phyloP scores from a whole-genome alignment of 2,113 vertebrate genomes.

The Sterrhoptilus dennistouni region DNA sequence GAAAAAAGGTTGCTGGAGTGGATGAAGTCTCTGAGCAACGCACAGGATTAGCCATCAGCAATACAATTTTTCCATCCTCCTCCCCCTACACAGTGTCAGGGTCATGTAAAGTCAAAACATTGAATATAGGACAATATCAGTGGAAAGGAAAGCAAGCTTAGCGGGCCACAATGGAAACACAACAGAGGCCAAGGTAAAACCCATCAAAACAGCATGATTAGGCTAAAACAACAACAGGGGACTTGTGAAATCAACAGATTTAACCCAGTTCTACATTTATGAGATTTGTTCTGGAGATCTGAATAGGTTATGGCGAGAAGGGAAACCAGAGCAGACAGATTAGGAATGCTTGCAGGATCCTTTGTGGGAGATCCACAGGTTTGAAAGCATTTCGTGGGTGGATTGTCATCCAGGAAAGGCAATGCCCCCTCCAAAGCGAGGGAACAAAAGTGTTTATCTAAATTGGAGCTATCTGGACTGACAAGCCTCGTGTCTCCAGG shows the following conservation, averaged over 20 bases:
- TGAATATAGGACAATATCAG: constrained; percentile 39
- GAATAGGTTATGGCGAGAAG: neutral
- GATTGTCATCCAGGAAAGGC: neutral
- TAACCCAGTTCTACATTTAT: neutral
- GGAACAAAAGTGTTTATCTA: neutral
- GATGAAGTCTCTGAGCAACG: neutral
- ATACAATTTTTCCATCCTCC: constrained; percentile 20
- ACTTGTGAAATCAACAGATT: neutral
- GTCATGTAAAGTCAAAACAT: constrained; percentile 46
- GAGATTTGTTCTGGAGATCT: neutral
- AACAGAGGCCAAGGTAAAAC: constrained; percentile 11
- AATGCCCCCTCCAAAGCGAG: neutral
- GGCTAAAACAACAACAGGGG: neutral
- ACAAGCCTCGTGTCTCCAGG: neutral
- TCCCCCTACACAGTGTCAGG: constrained; percentile 17
- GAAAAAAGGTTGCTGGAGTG: constrained; percentile 26
- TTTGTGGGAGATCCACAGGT: neutral
- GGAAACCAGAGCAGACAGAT: neutral
- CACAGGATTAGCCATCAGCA: constrained; percentile 46
- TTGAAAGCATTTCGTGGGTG: neutral
- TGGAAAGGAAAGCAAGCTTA: constrained; percentile 17
- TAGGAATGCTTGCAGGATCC: neutral
- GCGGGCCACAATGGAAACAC: neutral
- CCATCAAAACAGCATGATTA: neutral
- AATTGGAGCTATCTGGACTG: neutral